phyloP scores from a whole-genome alignment of 2,888 invertebrate genomes.

The Epistrophe eligans region DNA sequence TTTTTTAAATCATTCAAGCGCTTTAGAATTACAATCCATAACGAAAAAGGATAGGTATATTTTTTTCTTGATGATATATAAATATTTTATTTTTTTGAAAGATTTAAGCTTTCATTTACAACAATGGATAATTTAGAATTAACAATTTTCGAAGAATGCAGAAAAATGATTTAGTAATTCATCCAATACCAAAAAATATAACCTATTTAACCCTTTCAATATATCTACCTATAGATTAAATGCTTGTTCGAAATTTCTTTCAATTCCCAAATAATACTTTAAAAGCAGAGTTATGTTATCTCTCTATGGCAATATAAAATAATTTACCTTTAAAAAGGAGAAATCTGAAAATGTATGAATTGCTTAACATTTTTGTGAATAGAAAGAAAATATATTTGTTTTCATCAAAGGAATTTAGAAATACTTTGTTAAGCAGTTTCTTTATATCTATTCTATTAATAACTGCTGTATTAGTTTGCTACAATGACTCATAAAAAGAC shows the following conservation, averaged over 20 bases:
- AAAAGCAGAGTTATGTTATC: neutral
- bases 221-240: neutral
- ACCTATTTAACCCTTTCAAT: neutral
- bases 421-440: no score
- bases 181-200: neutral
- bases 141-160: constrained; percentile 9
- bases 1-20: constrained; percentile 12
- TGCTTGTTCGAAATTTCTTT: neutral
- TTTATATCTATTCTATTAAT: no score
- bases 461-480: no score
- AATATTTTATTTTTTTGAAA: neutral
- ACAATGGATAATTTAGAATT: constrained; percentile 18
- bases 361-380: no score
- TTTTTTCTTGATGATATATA: neutral
- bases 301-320: neutral
- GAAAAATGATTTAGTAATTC: neutral
- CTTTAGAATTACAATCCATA: constrained; percentile 4
- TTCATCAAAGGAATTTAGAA: no score
- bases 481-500: no score
- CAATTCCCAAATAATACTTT: neutral
- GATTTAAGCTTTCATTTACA: neutral
- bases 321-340: neutral
- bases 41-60: constrained; percentile 7
- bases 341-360: no score
- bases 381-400: no score